Conservation (phyloP, 1,140 invertebrate genomes). For the Pseudomyrmex sp. region DNA sequence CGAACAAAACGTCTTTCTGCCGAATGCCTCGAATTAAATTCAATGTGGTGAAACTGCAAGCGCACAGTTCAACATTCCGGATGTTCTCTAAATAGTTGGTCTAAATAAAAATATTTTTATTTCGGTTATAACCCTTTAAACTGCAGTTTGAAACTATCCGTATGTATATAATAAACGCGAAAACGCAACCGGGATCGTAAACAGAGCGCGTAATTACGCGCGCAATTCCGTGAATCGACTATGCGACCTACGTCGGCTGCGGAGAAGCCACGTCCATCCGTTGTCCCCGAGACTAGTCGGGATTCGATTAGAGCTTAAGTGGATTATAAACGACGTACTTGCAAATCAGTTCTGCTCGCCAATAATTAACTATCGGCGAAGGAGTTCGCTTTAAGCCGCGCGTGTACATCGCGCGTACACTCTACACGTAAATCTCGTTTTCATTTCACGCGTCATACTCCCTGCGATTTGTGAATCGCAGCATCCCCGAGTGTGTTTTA, state of each 20-base stretch:
- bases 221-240: slow-evolving; percentile 46
- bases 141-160: no score
- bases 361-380: slow-evolving; percentile 74
- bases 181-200: slow-evolving; percentile 26
- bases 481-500: neutral
- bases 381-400: slow-evolving; percentile 70
- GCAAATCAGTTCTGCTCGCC: slow-evolving; percentile 73
- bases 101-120: no score
- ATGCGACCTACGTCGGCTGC: slow-evolving; percentile 48
- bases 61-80: no score
- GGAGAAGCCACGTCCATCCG: slow-evolving; percentile 54
- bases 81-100: no score
- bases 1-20: no score
- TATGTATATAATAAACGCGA: neutral
- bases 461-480: neutral
- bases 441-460: slow-evolving; percentile 31
- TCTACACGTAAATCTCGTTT: slow-evolving; percentile 66
- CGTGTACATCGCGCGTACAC: slow-evolving; percentile 46
- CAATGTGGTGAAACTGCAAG: no score
- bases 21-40: no score
- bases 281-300: slow-evolving; percentile 60
- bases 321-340: slow-evolving; percentile 76
- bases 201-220: slow-evolving; percentile 45
- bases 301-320: slow-evolving; percentile 74
- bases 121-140: no score